Conservation (phyloP, 2,888 invertebrate species). For the Leptinotarsa juncta region DNA sequence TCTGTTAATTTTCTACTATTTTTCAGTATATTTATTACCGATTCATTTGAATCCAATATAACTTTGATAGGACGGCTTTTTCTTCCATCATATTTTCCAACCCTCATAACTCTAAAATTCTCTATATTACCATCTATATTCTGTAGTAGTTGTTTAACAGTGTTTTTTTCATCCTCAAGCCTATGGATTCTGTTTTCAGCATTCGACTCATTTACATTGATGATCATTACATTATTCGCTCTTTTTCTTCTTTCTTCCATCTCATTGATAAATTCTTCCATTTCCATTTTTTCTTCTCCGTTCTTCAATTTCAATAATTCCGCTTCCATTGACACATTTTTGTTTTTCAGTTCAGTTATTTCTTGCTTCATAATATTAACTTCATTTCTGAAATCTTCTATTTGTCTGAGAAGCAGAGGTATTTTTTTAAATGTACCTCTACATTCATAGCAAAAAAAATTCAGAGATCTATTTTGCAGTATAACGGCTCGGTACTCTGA, state of each 20-base stretch:
- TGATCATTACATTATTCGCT: too few relatives aligned
- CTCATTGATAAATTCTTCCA: conserved; percentile 14
- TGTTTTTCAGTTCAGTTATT: conserved; percentile 10
- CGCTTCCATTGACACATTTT: conserved; percentile 17
- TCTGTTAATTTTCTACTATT: too few relatives aligned
- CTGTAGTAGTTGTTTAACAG: conserved; percentile 14
- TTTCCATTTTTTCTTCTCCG: conserved; percentile 21
- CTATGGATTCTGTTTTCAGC: conserved; percentile 16
- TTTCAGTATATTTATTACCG: too few relatives aligned
- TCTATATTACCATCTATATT: conserved; percentile 19
- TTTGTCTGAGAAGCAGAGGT: conserved; percentile 22
- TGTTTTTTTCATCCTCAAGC: conserved; percentile 17
- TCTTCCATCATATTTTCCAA: conserved; percentile 24
- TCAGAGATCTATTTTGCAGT: conserved; percentile 23
- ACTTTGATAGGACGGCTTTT: too few relatives aligned
- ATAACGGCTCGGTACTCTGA: conserved; percentile 26
- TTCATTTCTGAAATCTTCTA: conserved; percentile 20
- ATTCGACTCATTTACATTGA: neutral
- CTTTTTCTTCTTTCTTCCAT: too few relatives aligned
- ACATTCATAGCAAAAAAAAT: conserved; percentile 24
- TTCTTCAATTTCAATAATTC: conserved; percentile 13
- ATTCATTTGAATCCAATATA: too few relatives aligned
- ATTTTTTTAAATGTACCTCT: conserved; percentile 22
- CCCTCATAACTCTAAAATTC: conserved; percentile 21
- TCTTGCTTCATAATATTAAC: conserved; percentile 14